Evolutionary conservation across 2,888 invertebrate species (phyloP), one percentile per base, ranked within the genome.

Genomic region (Nebria brevicollis): DNA sequence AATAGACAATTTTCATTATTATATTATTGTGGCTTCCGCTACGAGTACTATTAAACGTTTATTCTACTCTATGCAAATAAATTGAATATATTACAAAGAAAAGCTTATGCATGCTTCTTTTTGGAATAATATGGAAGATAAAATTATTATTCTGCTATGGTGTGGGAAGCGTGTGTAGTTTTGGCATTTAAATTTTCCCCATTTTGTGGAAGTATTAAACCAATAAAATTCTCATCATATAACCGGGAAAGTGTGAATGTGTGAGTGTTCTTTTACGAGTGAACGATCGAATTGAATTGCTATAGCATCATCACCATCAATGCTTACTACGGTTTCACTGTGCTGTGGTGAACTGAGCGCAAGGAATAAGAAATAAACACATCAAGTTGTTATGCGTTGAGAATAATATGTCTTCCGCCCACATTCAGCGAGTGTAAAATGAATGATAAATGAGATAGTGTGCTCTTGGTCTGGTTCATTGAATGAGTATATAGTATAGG

Each of bases 351-450:
- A 54, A 54, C 54, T 54, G 54, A 54, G 54, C 54, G 54, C 54
- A 13, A 54, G 54, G 77, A 68, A 68, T 72, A 72, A 25, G 72
- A 77, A 77, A 77, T 77, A 77, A 77, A 77, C 77, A 77, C 77
- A 77, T 77, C 77, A 77, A 77, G 72, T 34, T 72, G 64, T 25
- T 64, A 72, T 70, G 72, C 72, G 76, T 66, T 66, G 66, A 13
- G 42, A 42, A 73, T 73, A 20, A 73, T 65, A 66, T 75, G 75
- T 70, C 70, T 70, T 70, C 70, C 70, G 70, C 75, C 75, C 66
- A 75, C 75, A 64, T 41, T 20, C 25, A 75, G 70, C 34, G 64
- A n/a, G 75, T 75, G 75, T 75, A 65, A 54, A 75, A 65, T 75
- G 75, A 65, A 75, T 66, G 75, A 75, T 75, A 75, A 75, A 75